Conservation (phyloP, 2,797 vertebrate species). For the Philypnodon macrostomus region DNA sequence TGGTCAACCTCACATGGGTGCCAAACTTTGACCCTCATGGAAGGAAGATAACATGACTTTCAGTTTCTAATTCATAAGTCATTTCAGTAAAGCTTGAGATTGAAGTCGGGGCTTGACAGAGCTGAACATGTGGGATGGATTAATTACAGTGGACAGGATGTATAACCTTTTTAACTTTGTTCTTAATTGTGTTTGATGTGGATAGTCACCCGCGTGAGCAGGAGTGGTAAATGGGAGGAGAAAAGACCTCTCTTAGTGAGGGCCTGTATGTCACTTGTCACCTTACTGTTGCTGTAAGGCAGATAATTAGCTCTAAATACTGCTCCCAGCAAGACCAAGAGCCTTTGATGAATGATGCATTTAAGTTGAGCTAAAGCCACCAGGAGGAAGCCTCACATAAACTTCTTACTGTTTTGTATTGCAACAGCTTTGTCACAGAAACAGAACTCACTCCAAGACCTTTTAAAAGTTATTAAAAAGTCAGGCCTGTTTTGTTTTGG, state of each 20-base stretch:
- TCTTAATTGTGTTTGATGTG: constrained; percentile 37
- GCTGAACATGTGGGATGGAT: constrained; percentile 58
- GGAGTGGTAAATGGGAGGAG: constrained; percentile 20
- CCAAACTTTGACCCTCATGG: too few species aligned
- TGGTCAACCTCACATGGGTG: too few species aligned
- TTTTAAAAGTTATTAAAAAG: constrained; percentile 18
- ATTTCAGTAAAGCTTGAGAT: constrained; percentile 57
- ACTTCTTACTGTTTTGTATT: neutral
- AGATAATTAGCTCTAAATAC: constrained; percentile 64
- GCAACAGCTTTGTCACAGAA: neutral
- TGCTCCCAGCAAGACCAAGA: constrained; percentile 39
- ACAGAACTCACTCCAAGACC: constrained; percentile 16
- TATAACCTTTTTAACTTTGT: constrained; percentile 63
- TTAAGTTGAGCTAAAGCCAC: constrained; percentile 15
- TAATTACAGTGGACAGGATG: constrained; percentile 56
- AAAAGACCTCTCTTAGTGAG: constrained; percentile 30
- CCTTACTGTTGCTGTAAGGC: constrained; percentile 49
- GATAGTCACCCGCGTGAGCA: constrained; percentile 27
- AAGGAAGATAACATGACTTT: constrained; percentile 47
- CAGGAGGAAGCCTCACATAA: constrained; percentile 24
- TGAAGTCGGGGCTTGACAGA: constrained; percentile 37
- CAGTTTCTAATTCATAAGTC: constrained; percentile 56
- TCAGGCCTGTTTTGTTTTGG: constrained; percentile 9
- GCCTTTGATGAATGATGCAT: constrained; percentile 45
- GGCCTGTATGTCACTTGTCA: constrained; percentile 54